Percentiles rank a stretch among this genome's conserved stretches.
phyloP scores from a whole-genome alignment of 2,888 invertebrate species.

The Chrysomela aeneicollis region DNA sequence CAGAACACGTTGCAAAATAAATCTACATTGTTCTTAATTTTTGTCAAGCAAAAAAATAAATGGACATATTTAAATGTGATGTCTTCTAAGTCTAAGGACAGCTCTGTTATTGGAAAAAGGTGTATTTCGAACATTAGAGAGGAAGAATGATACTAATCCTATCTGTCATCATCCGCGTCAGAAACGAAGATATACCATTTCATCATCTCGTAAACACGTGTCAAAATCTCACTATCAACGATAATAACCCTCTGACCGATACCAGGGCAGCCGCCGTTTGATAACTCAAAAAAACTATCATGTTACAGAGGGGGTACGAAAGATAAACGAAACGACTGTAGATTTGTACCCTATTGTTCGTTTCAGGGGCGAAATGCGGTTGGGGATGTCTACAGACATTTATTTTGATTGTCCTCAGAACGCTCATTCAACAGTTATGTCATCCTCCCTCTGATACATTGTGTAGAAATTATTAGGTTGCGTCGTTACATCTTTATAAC shows the following conservation, averaged over 20 bases:
- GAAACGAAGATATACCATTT: conserved; percentile 40
- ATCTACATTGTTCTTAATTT: too few species aligned
- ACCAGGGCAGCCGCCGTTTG: conserved; percentile 30
- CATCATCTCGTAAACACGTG: conserved; percentile 39
- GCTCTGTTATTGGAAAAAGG: too few species aligned
- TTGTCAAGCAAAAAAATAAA: too few species aligned
- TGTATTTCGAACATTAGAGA: too few species aligned
- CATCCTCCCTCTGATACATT: neutral
- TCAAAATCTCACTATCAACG: conserved; percentile 46
- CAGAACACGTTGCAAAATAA: too few species aligned
- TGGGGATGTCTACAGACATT: conserved; percentile 23
- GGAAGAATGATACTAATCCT: neutral
- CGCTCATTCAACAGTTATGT: neutral
- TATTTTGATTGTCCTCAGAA: conserved; percentile 18
- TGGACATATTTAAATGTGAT: too few species aligned
- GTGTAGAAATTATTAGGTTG: neutral
- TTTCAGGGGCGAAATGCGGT: conserved; percentile 27
- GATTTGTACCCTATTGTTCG: conserved; percentile 41
- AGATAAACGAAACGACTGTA: conserved; percentile 30
- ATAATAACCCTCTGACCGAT: conserved; percentile 41
- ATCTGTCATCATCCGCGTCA: neutral
- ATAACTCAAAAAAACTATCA: conserved; percentile 45
- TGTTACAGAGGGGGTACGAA: conserved; percentile 31
- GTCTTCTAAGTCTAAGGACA: too few species aligned
- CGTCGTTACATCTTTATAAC: too few species aligned